Evolutionary conservation across 2,888 invertebrate genomes (phyloP).

Genomic region (Drosophila borealis): DNA sequence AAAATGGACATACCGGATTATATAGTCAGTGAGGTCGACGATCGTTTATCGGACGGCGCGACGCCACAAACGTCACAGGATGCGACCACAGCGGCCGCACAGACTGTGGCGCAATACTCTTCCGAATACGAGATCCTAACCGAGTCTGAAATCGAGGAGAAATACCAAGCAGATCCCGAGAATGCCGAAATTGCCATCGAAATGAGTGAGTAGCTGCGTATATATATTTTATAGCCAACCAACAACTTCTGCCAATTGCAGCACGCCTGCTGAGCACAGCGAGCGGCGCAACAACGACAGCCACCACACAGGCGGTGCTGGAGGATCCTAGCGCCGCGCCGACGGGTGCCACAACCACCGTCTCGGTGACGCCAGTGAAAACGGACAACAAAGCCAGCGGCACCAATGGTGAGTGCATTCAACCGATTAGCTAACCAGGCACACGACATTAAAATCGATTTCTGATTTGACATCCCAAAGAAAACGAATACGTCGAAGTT

Average conservation of each 20-base stretch:
- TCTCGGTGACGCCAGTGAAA: constrained; percentile 73
- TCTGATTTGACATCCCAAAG: too few species aligned
- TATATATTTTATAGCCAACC: neutral
- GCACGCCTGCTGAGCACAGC: constrained; percentile 80
- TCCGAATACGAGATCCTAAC: constrained; percentile 85
- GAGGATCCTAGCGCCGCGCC: constrained; percentile 62
- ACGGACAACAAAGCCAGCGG: constrained; percentile 75
- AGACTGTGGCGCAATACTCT: constrained; percentile 83
- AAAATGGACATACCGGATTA: constrained; percentile 87
- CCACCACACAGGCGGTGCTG: constrained; percentile 67
- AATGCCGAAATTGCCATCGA: constrained; percentile 83
- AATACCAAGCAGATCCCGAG: constrained; percentile 81
- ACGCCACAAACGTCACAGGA: constrained; percentile 83
- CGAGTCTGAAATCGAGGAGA: constrained; percentile 84
- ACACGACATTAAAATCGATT: neutral
- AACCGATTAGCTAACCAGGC: neutral
- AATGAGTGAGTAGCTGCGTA: constrained; percentile 76
- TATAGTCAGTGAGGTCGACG: constrained; percentile 85
- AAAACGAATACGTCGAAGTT: too few species aligned
- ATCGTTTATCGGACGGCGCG: constrained; percentile 79
- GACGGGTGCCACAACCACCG: constrained; percentile 47
- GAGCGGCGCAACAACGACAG: constrained; percentile 53
- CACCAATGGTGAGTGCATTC: constrained; percentile 69
- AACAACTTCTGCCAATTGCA: constrained; percentile 29
- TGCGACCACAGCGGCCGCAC: constrained; percentile 72